Base-by-base conservation (phyloP, 2,888 invertebrate genomes). In the Parasteatoda lunata region DNA sequence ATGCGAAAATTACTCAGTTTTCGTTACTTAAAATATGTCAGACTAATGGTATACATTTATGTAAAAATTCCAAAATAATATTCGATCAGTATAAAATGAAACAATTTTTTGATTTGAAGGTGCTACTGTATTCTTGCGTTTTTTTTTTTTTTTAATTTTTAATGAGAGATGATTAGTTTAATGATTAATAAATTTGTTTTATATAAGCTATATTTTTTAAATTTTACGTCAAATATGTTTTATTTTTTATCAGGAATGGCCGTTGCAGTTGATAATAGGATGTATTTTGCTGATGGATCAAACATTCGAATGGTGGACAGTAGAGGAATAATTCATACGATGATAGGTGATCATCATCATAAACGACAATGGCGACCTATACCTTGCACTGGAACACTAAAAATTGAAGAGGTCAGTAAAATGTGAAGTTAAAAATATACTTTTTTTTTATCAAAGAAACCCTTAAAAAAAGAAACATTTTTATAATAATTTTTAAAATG, bases 271-370 rank as follows among this genome's bases (percentile, higher is more conserved):
- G 97, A 91, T 90, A 92, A 92, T 84, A 91, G 97, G 0, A 92
- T 98, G 0, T 98, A 97, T 92, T 97, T 98, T 91, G 98, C 98
- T 75, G 98, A 98, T 91, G 98, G 98, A 3, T 97, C 97, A 1
- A 98, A 97, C 91, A 96, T 97, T 89, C 94, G 98, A 73, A 97
- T 96, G 95, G 97, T 98, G 0, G 97, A 97, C 91, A 93, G 96
- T 81, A 96, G 97, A 91, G 97, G 97, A 6, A 96, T 97, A 75
- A 97, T 98, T 59, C 96, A 96, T 6, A 98, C 98, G 0, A 89
- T 93, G 86, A 92, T 93, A 84, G 92, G 92, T 47, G 91, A 91
- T 8, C 91, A 92, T 88, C 92, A 91, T 77, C 91, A 91, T 59
- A 88, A 89, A 51, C 79, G 88, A 49, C 90, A 90, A 66, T 90